A percentile compares a stretch with the other conserved stretches of the same genome.
Evolutionary conservation across 2,888 invertebrate species (phyloP).

Genomic region (Diachrysia chrysitis): DNA sequence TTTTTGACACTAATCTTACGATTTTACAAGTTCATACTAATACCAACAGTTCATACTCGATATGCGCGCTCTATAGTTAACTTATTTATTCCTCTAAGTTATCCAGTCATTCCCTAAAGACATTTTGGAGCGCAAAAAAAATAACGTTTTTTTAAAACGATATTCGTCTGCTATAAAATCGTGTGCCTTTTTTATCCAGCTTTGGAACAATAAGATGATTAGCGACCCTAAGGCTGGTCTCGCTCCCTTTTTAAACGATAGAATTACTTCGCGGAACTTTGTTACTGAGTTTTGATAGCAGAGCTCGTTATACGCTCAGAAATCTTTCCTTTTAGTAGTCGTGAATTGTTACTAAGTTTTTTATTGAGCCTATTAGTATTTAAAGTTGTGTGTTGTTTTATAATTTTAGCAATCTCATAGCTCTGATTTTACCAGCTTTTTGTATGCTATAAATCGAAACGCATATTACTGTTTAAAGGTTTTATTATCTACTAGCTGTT

Average conservation of each 20-base stretch:
- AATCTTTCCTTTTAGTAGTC: conserved; percentile 60
- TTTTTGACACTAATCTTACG: too few relatives aligned
- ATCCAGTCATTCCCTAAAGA: conserved; percentile 38
- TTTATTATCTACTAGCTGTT: too few relatives aligned
- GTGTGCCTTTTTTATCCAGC: conserved; percentile 64
- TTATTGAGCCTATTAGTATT: conserved; percentile 63
- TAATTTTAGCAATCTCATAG: conserved; percentile 34
- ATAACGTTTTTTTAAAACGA: conserved; percentile 47
- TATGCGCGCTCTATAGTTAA: too few relatives aligned
- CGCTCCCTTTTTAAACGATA: conserved; percentile 70
- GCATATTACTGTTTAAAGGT: background rate
- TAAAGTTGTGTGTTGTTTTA: conserved; percentile 48
- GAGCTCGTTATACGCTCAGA: conserved; percentile 63
- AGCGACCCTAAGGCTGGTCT: conserved; percentile 71
- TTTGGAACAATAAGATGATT: conserved; percentile 77
- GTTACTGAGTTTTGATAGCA: conserved; percentile 72
- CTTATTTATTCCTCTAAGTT: too few relatives aligned
- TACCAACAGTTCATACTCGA: too few relatives aligned
- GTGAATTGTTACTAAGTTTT: conserved; percentile 58
- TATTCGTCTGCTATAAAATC: conserved; percentile 64
- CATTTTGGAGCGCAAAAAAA: conserved; percentile 46
- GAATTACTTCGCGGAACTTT: conserved; percentile 73
- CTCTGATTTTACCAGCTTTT: conserved; percentile 39
- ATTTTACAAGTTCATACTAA: too few relatives aligned
- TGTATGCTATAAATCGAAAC: conserved; percentile 8